Evolutionary conservation across 2,797 vertebrate species (phyloP).

Genomic region (Limnodromus scolopaceus): DNA sequence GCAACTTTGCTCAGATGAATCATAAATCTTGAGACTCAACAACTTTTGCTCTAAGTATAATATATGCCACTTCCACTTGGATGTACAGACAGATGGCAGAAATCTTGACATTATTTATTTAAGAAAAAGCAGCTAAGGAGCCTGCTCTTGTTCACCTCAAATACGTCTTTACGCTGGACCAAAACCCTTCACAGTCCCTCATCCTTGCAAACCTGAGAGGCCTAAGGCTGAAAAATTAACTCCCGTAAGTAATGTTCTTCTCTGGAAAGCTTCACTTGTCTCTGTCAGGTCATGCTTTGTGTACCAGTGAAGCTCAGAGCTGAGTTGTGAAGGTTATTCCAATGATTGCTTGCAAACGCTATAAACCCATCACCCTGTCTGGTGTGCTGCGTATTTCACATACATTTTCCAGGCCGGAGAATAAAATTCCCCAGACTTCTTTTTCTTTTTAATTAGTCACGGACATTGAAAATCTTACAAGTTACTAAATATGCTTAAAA

Average conservation of each 20-base stretch:
- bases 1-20: not conserved
- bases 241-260: not conserved
- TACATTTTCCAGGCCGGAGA: not conserved
- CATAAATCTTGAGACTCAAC: not conserved
- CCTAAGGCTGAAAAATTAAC: not conserved
- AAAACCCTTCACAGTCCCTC: not conserved
- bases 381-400: not conserved
- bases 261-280: not conserved
- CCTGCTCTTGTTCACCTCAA: not conserved
- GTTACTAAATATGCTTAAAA: not conserved
- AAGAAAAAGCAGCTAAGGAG: not conserved
- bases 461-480: not conserved
- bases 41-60: constrained; percentile 1
- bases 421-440: not conserved
- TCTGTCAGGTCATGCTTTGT: not conserved
- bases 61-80: not conserved
- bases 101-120: constrained; percentile 15
- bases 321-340: constrained; percentile 17
- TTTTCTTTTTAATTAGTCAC: not conserved
- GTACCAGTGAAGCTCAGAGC: not conserved
- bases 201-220: not conserved
- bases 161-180: not conserved
- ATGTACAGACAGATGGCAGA: not conserved
- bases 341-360: not conserved
- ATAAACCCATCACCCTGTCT: not conserved